Evolutionary conservation across 2,113 vertebrate genomes (phyloP).

Genomic region (Triplophysa tibetana): DNA sequence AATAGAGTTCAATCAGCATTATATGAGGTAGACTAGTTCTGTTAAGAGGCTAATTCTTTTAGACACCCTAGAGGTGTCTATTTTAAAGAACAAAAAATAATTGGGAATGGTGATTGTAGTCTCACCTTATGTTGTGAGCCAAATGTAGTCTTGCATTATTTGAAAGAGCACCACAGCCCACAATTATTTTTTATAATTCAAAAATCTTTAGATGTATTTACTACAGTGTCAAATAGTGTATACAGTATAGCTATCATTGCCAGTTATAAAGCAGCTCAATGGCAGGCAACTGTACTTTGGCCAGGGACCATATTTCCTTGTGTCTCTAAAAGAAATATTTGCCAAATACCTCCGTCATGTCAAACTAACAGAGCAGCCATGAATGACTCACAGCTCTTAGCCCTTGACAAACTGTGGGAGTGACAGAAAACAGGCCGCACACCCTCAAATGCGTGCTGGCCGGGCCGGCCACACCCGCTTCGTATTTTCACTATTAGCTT

Average conservation of each 20-base stretch:
- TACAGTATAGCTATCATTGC: not conserved
- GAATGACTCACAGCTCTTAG: constrained; percentile 37
- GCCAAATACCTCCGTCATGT: constrained; percentile 55
- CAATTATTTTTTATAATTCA: no score
- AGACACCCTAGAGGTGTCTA: not conserved
- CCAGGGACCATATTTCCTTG: constrained; percentile 42
- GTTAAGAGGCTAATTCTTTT: not conserved
- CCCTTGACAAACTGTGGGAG: constrained; percentile 50
- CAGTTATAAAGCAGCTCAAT: constrained; percentile 11
- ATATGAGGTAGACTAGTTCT: constrained; percentile 2
- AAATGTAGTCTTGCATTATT: no score
- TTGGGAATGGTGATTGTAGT: no score
- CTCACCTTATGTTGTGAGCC: no score
- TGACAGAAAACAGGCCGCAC: constrained; percentile 21
- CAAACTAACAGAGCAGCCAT: constrained; percentile 44
- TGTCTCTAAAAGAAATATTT: constrained; percentile 49
- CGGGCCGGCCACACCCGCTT: constrained; percentile 6
- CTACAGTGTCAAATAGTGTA: not conserved
- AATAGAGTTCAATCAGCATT: constrained; percentile 33
- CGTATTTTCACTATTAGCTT: constrained; percentile 11
- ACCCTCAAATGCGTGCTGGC: not conserved
- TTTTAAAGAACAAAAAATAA: no score
- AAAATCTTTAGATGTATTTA: not conserved
- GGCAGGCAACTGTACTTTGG: not conserved
- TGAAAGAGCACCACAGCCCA: no score